phyloP scores from a whole-genome alignment of 2,113 vertebrate genomes.

The Lophura nycthemera region DNA sequence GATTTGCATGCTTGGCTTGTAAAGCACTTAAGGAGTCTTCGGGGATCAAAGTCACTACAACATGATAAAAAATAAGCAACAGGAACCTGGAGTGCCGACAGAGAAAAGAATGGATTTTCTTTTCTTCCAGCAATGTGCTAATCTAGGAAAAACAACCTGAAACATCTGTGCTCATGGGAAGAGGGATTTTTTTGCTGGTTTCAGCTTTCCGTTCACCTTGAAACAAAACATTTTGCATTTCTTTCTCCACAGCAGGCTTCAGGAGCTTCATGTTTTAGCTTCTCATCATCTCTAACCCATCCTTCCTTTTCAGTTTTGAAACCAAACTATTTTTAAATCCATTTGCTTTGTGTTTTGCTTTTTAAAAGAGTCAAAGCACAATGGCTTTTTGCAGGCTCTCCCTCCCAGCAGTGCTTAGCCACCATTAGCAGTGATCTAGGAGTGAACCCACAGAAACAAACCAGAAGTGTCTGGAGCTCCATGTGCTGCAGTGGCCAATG shows the following conservation, averaged over 20 bases:
- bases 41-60: conserved; percentile 9
- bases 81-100: neutral
- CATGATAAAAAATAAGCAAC: neutral
- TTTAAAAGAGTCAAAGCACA: conserved; percentile 5
- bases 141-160: neutral
- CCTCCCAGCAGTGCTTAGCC: neutral
- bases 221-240: conserved; percentile 18
- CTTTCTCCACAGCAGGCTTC: conserved; percentile 10
- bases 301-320: neutral
- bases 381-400: neutral
- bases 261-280: conserved; percentile 38
- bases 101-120: conserved; percentile 5
- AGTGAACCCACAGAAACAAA: neutral
- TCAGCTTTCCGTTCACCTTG: conserved; percentile 46
- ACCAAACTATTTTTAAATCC: neutral
- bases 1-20: neutral
- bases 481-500: neutral
- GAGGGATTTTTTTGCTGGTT: neutral
- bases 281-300: conserved; percentile 28
- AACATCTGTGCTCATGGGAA: neutral
- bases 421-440: neutral
- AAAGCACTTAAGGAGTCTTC: neutral
- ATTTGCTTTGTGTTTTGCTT: conserved; percentile 28
- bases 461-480: rapidly evolving
- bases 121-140: conserved; percentile 9